These are phyloP conservation scores for Falco naumanni DNA, from an alignment of 2,797 vertebrate genomes.

Conservation along the genomic window DNA sequence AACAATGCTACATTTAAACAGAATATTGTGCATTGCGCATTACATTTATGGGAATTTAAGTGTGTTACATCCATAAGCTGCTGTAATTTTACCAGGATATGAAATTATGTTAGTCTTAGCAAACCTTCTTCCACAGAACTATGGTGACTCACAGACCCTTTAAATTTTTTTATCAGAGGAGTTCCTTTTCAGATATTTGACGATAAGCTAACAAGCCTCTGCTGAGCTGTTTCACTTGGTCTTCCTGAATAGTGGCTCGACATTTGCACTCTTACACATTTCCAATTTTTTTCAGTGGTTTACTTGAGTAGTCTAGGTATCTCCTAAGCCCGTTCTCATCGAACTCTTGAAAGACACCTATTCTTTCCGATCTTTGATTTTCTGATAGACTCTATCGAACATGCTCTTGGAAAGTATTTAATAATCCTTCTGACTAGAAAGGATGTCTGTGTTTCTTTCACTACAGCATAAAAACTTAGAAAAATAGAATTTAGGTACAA, in stretches of 20 bases:
- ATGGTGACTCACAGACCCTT: not conserved
- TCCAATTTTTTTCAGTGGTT: not conserved
- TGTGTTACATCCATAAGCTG: not conserved
- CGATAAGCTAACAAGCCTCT: not conserved
- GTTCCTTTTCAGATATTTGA: not conserved
- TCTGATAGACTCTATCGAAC: not conserved
- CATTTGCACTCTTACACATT: not conserved
- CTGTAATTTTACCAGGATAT: not conserved
- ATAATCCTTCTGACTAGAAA: not conserved
- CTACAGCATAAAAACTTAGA: not conserved
- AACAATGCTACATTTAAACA: not conserved
- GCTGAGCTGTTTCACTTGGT: not conserved
- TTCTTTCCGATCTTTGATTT: not conserved
- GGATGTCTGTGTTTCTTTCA: not conserved
- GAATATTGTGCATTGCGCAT: not conserved
- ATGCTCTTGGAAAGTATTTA: not conserved
- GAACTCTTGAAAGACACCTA: not conserved
- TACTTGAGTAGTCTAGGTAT: not conserved
- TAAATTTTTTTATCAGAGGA: not conserved
- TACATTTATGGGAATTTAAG: not conserved
- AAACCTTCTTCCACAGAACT: not conserved
- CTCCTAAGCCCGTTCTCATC: not conserved
- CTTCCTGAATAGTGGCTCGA: not conserved
- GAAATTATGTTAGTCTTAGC: not conserved
- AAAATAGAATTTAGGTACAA: not conserved